A percentile compares a stretch with the other conserved stretches of the same genome.
These are phyloP conservation scores for Apantesis nais DNA, from an alignment of 2,888 invertebrate genomes.

Conservation along the genomic window DNA sequence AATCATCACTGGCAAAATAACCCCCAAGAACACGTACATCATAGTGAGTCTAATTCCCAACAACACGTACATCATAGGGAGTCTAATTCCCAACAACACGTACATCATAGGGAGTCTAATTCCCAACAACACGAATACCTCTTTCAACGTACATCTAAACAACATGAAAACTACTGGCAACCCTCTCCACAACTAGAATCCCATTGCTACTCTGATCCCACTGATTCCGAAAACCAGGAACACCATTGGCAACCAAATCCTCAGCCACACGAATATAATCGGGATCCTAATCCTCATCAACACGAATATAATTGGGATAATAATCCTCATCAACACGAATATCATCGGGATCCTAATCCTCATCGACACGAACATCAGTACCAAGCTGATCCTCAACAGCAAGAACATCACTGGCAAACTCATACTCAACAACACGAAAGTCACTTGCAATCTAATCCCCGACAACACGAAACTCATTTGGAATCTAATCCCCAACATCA, in stretches of 20 bases:
- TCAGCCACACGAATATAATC: not conserved
- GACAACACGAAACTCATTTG: too few relatives aligned
- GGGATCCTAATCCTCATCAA: not conserved
- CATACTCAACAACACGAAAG: not conserved
- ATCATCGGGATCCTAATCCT: not conserved
- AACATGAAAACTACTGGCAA: constrained; percentile 13
- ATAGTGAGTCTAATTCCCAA: constrained; percentile 23
- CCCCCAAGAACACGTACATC: constrained; percentile 35
- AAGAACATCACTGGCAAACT: not conserved
- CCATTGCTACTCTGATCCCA: constrained; percentile 13
- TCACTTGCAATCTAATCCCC: not conserved
- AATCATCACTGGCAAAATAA: constrained; percentile 40
- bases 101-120: constrained; percentile 31
- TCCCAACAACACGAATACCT: constrained; percentile 31
- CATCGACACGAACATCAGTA: not conserved
- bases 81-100: constrained; percentile 23
- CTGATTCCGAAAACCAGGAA: constrained; percentile 6
- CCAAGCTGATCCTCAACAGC: not conserved
- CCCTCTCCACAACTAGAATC: constrained; percentile 7
- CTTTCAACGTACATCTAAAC: constrained; percentile 36
- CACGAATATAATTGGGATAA: not conserved
- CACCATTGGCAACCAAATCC: not conserved
- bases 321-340: not conserved
- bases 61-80: constrained; percentile 41
- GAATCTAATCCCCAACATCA: constrained; percentile 4